Evolutionary conservation across 2,888 invertebrate genomes (phyloP).

Genomic region (Merodon equestris): DNA sequence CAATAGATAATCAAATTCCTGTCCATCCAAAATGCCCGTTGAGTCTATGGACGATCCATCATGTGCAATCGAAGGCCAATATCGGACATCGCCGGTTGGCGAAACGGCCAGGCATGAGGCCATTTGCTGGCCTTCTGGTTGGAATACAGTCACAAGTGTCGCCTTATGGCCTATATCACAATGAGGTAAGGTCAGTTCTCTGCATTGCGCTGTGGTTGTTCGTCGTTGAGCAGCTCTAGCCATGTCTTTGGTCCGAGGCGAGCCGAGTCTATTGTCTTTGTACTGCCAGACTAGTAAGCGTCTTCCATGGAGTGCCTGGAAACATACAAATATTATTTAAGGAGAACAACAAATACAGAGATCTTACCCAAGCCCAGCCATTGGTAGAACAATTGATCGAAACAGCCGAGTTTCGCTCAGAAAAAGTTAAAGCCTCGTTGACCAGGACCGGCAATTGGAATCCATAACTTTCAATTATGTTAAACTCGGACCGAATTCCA

Average conservation of each 20-base stretch:
- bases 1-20: conserved; percentile 89
- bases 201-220: conserved; percentile 82
- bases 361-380: conserved; percentile 82
- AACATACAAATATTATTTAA: neutral
- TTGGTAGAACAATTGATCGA: conserved; percentile 80
- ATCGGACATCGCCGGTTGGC: conserved; percentile 94
- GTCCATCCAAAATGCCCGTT: conserved; percentile 91
- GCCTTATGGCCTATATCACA: conserved; percentile 95
- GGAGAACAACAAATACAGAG: neutral
- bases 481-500: conserved; percentile 86
- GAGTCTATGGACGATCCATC: conserved; percentile 92
- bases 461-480: conserved; percentile 89
- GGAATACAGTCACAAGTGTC: conserved; percentile 88
- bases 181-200: conserved; percentile 92
- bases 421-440: conserved; percentile 91
- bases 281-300: conserved; percentile 92
- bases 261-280: conserved; percentile 77
- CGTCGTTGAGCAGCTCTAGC: conserved; percentile 79
- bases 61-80: conserved; percentile 94
- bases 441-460: conserved; percentile 91
- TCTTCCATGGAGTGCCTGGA: conserved; percentile 91
- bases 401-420: conserved; percentile 81
- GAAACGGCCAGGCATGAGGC: conserved; percentile 95
- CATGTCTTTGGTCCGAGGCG: conserved; percentile 71
- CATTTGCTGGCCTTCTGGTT: conserved; percentile 81